Base-by-base conservation (phyloP, 1,140 invertebrate genomes). In the Colletes latitarsis region DNA sequence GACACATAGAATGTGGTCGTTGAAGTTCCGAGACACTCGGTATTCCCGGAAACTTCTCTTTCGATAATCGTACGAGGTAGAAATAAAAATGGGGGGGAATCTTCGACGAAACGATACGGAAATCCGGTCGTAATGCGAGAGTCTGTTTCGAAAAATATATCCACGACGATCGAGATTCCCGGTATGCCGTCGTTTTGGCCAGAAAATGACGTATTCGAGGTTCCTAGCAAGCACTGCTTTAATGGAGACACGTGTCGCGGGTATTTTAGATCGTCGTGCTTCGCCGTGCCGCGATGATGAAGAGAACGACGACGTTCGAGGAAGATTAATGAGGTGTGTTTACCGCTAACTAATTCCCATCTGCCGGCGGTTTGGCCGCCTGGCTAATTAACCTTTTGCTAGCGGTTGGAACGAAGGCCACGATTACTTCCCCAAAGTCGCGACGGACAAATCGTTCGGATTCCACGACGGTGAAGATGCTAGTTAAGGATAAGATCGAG, bases 311-410 rank as follows among this genome's bases (percentile, higher is more conserved):
- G 90, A 90, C 89, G 87, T 88, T 88, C 85, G 78, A 74, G 82
- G 90, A 93, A 93, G 92, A 92, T 93, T 93, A 90, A 93, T 93
- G 92, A 92, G 92, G 68, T 88, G 87, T 88, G 89, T 90, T 91
- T 89, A 91, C 89, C 77, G 84, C 89, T 85, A 91, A 89, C 84
- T 88, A 89, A 89, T 80, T 86, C 75, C 57, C 58, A 63, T 82
- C 77, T 69, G 73, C 76, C 39, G 73, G 49, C 60, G 41, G 19
- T 17, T 43, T 57, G n/a, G 30, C 30, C 63, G 71, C 69, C 66
- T 55, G 69, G 53, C 81, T 77, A 78, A 76, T 84, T 66, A 74
- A 81, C 82, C 49, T 82, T 72, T 81, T 68, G 41, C 52, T 55
- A 19, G 10, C 30, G 60, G 19, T 30, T 49, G 62, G 74, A 77